These are phyloP conservation scores for Brachypalpus laphriformis DNA, from an alignment of 2,888 invertebrate genomes.

Conservation along the genomic window DNA sequence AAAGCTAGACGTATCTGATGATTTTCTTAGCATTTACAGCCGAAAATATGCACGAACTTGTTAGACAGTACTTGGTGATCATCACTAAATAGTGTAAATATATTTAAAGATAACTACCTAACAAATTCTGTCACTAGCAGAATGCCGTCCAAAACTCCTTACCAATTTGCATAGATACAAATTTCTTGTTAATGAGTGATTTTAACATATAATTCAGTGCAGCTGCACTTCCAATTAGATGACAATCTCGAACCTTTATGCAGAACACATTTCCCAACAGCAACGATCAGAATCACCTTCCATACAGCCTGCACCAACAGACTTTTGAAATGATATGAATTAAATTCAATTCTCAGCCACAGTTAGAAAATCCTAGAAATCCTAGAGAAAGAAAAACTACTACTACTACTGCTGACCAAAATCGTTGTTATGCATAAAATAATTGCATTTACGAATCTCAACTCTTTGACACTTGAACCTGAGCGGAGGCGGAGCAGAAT, in stretches of 20 bases:
- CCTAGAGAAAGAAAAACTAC: conserved; percentile 49
- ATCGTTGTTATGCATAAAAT: conserved; percentile 71
- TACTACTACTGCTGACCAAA: conserved; percentile 43
- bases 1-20: too few relatives aligned
- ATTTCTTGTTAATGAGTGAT: conserved; percentile 72
- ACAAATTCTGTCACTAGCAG: conserved; percentile 31
- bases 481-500: conserved; percentile 69
- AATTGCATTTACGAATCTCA: conserved; percentile 72
- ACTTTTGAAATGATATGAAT: conserved; percentile 59
- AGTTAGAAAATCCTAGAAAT: conserved; percentile 38
- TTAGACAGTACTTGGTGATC: conserved; percentile 1
- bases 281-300: conserved; percentile 33
- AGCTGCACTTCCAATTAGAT: conserved; percentile 55
- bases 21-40: not conserved
- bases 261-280: conserved; percentile 42
- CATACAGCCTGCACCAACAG: not conserved
- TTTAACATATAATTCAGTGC: conserved; percentile 67
- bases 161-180: conserved; percentile 73
- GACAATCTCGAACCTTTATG: conserved; percentile 50
- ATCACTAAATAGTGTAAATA: conserved; percentile 57
- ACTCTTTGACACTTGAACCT: conserved; percentile 72
- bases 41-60: not conserved
- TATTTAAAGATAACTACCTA: conserved; percentile 33
- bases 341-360: conserved; percentile 28
- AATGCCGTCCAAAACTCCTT: not conserved